phyloP scores from a whole-genome alignment of 2,797 vertebrate genomes.

The Malurus leucopterus region DNA sequence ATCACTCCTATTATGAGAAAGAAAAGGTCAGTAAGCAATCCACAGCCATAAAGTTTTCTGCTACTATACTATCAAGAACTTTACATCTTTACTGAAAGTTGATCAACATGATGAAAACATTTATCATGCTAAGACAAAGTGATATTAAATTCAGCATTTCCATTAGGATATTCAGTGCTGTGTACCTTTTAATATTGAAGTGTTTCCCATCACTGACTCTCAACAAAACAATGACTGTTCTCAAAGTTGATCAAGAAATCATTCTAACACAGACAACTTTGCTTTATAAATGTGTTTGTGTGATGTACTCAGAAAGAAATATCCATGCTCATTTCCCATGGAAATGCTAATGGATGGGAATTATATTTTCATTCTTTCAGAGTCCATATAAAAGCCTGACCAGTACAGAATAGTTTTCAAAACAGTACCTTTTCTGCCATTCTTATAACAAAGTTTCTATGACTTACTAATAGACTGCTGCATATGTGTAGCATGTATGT shows the following conservation, averaged over 20 bases:
- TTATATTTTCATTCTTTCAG: background rate
- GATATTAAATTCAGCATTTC: background rate
- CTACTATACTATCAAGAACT: constrained; percentile 1
- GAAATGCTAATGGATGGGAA: constrained; percentile 1
- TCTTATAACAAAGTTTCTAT: constrained; percentile 30
- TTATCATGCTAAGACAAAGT: background rate
- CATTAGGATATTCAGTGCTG: background rate
- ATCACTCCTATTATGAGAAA: background rate
- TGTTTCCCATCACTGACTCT: background rate
- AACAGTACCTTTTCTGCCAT: background rate
- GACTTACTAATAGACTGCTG: background rate
- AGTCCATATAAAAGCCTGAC: background rate
- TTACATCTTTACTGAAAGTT: background rate
- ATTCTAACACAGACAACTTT: background rate
- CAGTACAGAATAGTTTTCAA: background rate
- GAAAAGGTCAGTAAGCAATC: constrained; percentile 26
- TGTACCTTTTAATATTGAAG: background rate
- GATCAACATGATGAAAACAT: background rate
- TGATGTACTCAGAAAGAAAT: background rate
- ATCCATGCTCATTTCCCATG: background rate
- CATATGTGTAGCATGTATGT: background rate
- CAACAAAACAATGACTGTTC: background rate
- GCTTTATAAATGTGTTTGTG: background rate
- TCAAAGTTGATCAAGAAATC: background rate
- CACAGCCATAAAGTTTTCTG: constrained; percentile 46